Evolutionary conservation across 2,888 invertebrate species (phyloP).

Genomic region (Drosophila nigricruria): DNA sequence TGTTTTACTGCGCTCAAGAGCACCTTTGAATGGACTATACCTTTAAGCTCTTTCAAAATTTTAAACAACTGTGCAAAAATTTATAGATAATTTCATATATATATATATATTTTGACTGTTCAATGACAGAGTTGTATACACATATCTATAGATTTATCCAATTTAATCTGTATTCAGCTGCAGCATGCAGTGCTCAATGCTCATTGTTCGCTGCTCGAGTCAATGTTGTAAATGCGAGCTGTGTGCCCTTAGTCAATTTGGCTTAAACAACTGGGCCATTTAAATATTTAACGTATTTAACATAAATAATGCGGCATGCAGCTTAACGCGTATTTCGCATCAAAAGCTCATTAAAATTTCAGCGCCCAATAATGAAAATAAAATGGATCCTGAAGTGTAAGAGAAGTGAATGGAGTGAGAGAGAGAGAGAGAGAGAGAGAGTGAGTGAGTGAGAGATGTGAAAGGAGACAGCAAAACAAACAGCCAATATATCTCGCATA

Average conservation of each 20-base stretch:
- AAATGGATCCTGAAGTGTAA: conserved; percentile 31
- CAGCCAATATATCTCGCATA: conserved; percentile 47
- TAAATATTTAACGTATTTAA: conserved; percentile 55
- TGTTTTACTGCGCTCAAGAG: too few relatives aligned
- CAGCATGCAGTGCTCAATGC: background rate
- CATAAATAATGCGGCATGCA: conserved; percentile 58
- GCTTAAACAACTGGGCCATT: conserved; percentile 25
- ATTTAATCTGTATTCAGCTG: background rate
- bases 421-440: background rate
- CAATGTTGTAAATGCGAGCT: background rate
- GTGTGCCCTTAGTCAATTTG: conserved; percentile 6
- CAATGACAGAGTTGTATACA: background rate
- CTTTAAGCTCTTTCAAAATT: too few relatives aligned
- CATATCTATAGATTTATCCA: background rate
- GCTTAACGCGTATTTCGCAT: conserved; percentile 62
- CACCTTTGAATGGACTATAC: too few relatives aligned
- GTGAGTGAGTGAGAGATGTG: background rate
- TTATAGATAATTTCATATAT: too few relatives aligned
- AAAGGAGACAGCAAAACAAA: background rate
- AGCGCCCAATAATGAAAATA: conserved; percentile 43
- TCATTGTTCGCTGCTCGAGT: background rate
- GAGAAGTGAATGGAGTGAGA: too few relatives aligned
- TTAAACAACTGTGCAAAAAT: too few relatives aligned
- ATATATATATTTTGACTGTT: background rate
- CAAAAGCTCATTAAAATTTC: conserved; percentile 69